A percentile compares a stretch with the other conserved stretches of the same genome.
These are phyloP conservation scores for Carlito syrichta DNA, from an alignment of 2,113 vertebrate species.

Conservation along the genomic window DNA sequence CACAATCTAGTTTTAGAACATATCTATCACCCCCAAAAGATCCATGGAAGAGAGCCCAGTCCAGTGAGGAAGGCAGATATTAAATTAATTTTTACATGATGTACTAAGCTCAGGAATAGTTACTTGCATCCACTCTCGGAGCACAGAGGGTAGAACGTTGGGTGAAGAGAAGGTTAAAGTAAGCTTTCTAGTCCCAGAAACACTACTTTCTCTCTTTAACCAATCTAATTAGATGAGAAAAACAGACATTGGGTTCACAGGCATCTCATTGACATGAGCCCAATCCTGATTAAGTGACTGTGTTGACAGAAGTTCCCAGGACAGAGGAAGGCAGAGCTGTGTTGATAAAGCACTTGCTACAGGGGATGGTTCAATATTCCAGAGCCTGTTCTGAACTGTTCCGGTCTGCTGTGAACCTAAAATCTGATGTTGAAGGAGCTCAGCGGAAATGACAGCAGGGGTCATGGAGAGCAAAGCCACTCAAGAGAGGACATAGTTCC, in stretches of 20 bases:
- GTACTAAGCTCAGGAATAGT: neutral
- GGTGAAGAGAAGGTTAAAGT: neutral
- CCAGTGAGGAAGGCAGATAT: neutral
- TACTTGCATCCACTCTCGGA: neutral
- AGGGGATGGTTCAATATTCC: neutral
- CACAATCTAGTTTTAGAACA: neutral
- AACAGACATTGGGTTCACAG: neutral
- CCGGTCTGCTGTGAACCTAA: neutral
- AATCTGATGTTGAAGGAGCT: neutral
- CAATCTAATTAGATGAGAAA: neutral
- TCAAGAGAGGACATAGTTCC: neutral
- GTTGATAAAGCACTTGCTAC: rapidly evolving
- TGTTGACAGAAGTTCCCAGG: neutral
- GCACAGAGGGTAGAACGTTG: neutral
- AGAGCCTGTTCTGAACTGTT: neutral
- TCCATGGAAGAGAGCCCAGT: neutral
- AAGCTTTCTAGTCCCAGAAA: neutral
- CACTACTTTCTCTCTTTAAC: neutral
- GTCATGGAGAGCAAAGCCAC: neutral
- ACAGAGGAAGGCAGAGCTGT: no score
- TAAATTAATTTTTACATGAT: neutral
- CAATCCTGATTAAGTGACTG: neutral
- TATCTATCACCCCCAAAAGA: neutral
- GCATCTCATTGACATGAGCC: rapidly evolving
- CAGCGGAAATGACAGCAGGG: neutral